A percentile compares a stretch with the other conserved stretches of the same genome.
These are phyloP conservation scores for Okapia johnstoni DNA, from an alignment of 2,113 vertebrate genomes.

Conservation along the genomic window DNA sequence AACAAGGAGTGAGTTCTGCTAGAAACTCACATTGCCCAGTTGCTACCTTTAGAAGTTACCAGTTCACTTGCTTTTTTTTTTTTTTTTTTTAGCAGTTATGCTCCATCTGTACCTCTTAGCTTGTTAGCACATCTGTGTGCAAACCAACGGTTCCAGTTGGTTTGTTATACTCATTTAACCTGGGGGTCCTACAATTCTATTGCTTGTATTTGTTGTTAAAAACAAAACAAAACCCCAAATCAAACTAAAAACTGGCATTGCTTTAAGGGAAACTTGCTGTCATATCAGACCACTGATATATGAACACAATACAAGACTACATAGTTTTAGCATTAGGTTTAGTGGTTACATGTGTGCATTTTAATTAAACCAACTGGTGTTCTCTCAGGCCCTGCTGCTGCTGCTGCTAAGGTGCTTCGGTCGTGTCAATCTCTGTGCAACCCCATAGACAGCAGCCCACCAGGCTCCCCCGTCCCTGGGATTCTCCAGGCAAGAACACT, in stretches of 20 bases:
- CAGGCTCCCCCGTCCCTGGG: too few species aligned
- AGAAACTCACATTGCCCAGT: not conserved
- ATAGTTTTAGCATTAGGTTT: not conserved
- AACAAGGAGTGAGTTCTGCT: not conserved
- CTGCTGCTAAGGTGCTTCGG: too few species aligned
- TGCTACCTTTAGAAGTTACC: not conserved
- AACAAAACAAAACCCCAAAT: not conserved
- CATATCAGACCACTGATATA: not conserved
- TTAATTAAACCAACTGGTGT: conserved; percentile 50
- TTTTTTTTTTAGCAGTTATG: not conserved
- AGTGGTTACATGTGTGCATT: conserved; percentile 39
- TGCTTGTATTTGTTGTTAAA: not conserved
- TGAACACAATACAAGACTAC: not conserved
- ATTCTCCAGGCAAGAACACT: too few species aligned
- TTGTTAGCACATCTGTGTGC: not conserved
- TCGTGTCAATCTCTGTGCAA: too few species aligned
- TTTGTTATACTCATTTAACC: not conserved
- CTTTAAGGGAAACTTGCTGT: not conserved
- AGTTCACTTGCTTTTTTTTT: not conserved
- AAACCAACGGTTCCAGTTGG: not conserved
- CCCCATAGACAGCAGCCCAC: too few species aligned
- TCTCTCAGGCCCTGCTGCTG: not conserved
- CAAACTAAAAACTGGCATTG: not conserved
- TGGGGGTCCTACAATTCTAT: not conserved
- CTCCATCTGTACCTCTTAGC: not conserved